These are phyloP conservation scores for Argyrosomus japonicus DNA, from an alignment of 2,113 vertebrate genomes.

Conservation along the genomic window DNA sequence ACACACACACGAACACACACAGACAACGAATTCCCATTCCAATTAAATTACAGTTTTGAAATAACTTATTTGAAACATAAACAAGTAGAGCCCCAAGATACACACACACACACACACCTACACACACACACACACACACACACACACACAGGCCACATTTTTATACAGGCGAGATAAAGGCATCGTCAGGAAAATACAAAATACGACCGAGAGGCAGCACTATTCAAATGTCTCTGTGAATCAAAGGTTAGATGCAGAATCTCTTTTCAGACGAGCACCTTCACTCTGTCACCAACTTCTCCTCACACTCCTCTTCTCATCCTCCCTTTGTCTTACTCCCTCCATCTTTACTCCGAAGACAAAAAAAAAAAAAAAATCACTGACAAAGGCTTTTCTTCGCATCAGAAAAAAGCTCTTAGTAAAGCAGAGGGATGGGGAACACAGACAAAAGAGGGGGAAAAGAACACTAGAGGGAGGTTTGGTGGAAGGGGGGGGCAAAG, in stretches of 20 bases:
- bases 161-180: not conserved
- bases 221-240: not conserved
- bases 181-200: not conserved
- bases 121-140: not conserved
- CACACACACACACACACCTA: not conserved
- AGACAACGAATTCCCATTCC: slow-evolving; percentile 2
- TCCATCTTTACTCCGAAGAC: not conserved
- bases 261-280: not conserved
- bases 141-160: not conserved
- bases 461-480: not conserved
- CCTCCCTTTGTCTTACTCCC: not conserved
- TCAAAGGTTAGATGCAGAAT: not conserved
- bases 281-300: not conserved
- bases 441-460: too few relatives aligned
- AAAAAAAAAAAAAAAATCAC: not conserved
- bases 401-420: not conserved
- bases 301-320: not conserved
- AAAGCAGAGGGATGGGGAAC: not conserved
- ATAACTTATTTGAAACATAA: not conserved
- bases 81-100: not conserved
- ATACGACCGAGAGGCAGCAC: not conserved
- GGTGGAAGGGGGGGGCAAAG: too few relatives aligned
- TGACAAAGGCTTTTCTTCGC: not conserved
- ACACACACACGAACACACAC: not conserved
- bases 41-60: slow-evolving; percentile 23